A percentile compares a stretch with the other conserved stretches of the same genome.
These are phyloP conservation scores for Nebria brevicollis DNA, from an alignment of 2,888 invertebrate genomes.

Conservation along the genomic window DNA sequence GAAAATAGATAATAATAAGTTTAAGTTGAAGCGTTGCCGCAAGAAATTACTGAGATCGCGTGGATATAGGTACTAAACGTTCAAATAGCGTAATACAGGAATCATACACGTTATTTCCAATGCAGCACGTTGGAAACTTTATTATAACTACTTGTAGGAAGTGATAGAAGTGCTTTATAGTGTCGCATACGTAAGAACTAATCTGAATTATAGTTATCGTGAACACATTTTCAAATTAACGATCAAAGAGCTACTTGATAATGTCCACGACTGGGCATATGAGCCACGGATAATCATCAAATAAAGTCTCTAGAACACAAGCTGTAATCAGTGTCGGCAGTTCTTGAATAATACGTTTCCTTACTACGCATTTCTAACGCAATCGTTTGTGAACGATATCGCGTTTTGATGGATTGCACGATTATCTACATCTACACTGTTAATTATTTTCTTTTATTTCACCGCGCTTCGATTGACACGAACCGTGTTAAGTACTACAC, in stretches of 20 bases:
- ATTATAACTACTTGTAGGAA: neutral
- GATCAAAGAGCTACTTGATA: neutral
- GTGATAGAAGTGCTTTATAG: neutral
- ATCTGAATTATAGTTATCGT: neutral
- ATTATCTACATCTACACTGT: neutral
- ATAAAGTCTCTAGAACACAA: neutral
- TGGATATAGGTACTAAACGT: neutral
- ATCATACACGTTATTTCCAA: neutral
- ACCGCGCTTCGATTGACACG: neutral
- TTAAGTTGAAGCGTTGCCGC: neutral
- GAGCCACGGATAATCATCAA: neutral
- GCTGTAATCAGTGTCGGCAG: neutral
- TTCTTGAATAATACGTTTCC: neutral
- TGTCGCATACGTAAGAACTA: neutral
- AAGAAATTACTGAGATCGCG: neutral
- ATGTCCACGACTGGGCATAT: neutral
- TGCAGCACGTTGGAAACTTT: neutral
- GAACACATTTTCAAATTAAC: neutral
- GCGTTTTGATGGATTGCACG: neutral
- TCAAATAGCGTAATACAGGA: neutral
- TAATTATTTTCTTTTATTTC: slow-evolving; percentile 1
- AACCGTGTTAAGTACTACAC: neutral
- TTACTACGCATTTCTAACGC: neutral
- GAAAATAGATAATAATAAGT: neutral
- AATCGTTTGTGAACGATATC: neutral